Evolutionary conservation across 2,888 invertebrate genomes (phyloP), one percentile per base, ranked within the genome.

Genomic region (Megastigmus dorsalis): DNA sequence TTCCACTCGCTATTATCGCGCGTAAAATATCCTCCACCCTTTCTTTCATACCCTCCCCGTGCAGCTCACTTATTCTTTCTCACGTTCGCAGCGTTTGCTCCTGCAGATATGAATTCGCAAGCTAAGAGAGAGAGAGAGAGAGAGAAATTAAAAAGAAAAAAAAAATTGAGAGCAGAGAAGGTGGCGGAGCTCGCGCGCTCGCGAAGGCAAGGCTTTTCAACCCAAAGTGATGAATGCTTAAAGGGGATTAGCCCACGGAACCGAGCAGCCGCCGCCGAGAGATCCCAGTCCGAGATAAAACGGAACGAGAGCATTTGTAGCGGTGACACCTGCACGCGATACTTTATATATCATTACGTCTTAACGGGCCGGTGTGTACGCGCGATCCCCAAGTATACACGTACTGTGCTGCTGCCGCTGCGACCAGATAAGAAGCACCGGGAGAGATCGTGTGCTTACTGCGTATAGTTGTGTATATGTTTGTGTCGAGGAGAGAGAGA

Each of bases 271-370:
- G 38, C 68, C 36, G 23, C 18, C 54, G 43, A 62, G 43, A 62
- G 70, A 73, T 74, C 15, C 20, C 6, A 7, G 41, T 36, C 7
- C 13, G 33, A 15, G 63, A 68, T 68, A 68, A 68, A 65, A 48
- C 10, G 38, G 68, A 74, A 74, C 68, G 74, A 68, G 74, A 74
- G 68, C 74, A 84, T 85, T 85, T 85, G 84, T 85, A 80, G 80
- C 66, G 52, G 82, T 80, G 83, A 84, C 85, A 85, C 85, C 86
- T 85, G 85, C 84, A 80, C 81, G 80, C 81, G 79, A 80, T 82
- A 80, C 79, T 81, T 82, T 79, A 82, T 81, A 82, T 80, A 82
- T 84, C 84, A 82, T 72, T 70, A 69, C 55, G 60, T 62, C 72
- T 59, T 66, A 59, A 65, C 65, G 65, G 50, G 3, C n/a, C 41